Evolutionary conservation across 2,888 invertebrate species (phyloP).

Genomic region (Thyatira batis): DNA sequence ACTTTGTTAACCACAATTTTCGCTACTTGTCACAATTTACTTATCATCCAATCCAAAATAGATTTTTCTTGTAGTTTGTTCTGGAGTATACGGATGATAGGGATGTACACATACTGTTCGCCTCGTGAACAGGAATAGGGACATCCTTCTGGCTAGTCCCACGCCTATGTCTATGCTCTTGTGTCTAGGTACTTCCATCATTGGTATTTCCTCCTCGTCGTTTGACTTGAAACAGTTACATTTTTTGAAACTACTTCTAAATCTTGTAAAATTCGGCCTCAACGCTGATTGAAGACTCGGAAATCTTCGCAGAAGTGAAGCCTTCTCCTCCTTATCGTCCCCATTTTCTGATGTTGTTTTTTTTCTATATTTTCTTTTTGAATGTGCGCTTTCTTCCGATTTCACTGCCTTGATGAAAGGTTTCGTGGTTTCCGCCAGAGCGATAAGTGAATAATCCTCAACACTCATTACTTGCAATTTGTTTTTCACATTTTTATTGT

Average conservation of each 20-base stretch:
- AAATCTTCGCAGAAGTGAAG: conserved; percentile 41
- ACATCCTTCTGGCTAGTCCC: conserved; percentile 66
- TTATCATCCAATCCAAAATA: conserved; percentile 54
- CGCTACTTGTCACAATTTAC: conserved; percentile 12
- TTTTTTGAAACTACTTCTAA: conserved; percentile 53
- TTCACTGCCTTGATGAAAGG: conserved; percentile 40
- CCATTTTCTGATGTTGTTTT: conserved; percentile 25
- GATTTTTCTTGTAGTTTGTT: conserved; percentile 69
- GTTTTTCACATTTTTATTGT: conserved; percentile 52
- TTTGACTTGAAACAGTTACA: conserved; percentile 59
- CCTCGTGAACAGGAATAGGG: conserved; percentile 69
- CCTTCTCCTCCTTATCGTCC: conserved; percentile 23
- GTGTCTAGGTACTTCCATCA: conserved; percentile 61
- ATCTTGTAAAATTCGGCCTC: conserved; percentile 49
- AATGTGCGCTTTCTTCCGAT: conserved; percentile 24
- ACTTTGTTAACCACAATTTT: neutral
- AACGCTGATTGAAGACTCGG: conserved; percentile 47
- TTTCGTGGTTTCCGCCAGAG: conserved; percentile 45
- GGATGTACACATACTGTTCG: conserved; percentile 70
- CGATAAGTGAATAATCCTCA: conserved; percentile 51
- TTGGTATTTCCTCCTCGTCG: conserved; percentile 47
- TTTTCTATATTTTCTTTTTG: conserved; percentile 27
- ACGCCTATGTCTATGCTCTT: conserved; percentile 73
- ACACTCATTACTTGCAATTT: conserved; percentile 58
- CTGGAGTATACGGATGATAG: conserved; percentile 73